These are phyloP conservation scores for Arremon brunneinucha DNA, from an alignment of 2,797 vertebrate genomes.

Conservation along the genomic window DNA sequence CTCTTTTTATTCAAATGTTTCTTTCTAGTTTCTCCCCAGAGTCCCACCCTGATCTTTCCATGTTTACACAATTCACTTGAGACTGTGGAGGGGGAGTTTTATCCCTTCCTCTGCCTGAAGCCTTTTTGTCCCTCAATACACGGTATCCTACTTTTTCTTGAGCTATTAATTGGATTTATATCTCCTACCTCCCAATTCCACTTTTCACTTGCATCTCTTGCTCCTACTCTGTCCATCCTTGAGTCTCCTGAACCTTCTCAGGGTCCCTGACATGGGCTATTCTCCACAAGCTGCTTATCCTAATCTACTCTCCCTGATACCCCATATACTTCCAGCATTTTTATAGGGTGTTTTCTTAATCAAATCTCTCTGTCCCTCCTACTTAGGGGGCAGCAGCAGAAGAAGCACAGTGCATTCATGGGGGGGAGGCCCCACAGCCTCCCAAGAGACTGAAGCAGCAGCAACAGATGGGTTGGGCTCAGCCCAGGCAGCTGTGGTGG, in stretches of 20 bases:
- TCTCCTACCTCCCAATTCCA: neutral
- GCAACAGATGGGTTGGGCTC: fast-evolving
- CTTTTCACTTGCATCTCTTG: neutral
- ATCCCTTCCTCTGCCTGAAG: neutral
- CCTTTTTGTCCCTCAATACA: neutral
- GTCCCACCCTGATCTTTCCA: neutral
- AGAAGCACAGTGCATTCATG: fast-evolving
- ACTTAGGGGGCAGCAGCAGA: neutral
- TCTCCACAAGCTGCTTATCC: neutral
- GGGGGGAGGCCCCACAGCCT: neutral
- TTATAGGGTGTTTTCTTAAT: neutral
- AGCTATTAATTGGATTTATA: neutral
- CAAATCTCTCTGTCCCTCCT: neutral
- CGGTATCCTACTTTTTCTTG: neutral
- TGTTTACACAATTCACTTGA: neutral
- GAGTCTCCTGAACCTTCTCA: neutral
- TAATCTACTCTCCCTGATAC: neutral
- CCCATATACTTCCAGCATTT: neutral
- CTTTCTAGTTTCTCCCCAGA: neutral
- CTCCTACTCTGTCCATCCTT: neutral
- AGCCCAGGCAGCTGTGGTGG: neutral
- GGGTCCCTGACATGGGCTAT: neutral
- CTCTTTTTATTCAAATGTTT: neutral
- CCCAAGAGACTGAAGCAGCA: neutral
- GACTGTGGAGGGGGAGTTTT: neutral